Evolutionary conservation across 2,113 vertebrate genomes (phyloP), one percentile per base, ranked within the genome.

Genomic region (Calyptommatus sinebrachiatus): DNA sequence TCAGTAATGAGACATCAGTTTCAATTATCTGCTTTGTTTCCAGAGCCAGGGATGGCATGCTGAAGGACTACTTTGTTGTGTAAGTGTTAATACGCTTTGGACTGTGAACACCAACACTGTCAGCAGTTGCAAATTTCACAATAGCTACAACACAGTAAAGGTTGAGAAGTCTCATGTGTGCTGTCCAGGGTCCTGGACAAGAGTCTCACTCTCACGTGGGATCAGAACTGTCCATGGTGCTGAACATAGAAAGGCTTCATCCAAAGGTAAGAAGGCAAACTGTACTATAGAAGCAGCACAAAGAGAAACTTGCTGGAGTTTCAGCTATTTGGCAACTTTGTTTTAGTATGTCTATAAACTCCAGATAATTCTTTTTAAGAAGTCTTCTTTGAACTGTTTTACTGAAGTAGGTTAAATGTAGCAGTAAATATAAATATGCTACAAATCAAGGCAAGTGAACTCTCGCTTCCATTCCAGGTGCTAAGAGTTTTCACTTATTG

Each of bases 71-170:
- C 53, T 62, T 73, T 73, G 26, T 50, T 46, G 41, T 10, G 1
- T 28, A 6, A 8, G 26, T 53, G 50, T 70, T 62, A 46, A 28
- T 21, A 71, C 2, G 10, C 6, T 41, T n/a, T 62, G 41, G 35
- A n/a, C 26, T 29, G 29, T n/a, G 11, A 46, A 65, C 10, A 35
- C 28, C 7, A 24, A 28, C 0, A 7, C 2, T 11, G 20, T 14
- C 0, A 0, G 0, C 68, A 0, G 0, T 0, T 28, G 14, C 5
- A 45, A 60, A 69, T 63, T 26, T 41, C 72, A 31, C 16, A 53
- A 41, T 7, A 11, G 31, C 29, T 12, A 2, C 0, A 0, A 57
- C 53, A 57, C 14, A 11, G 28, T 24, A 20, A 41, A 50, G 16
- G 2, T 21, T 75, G 71, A 73, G 35, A 29, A n/a, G 35, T 3